Conservation (phyloP, 2,888 invertebrate species). For the Agrochola circellaris region DNA sequence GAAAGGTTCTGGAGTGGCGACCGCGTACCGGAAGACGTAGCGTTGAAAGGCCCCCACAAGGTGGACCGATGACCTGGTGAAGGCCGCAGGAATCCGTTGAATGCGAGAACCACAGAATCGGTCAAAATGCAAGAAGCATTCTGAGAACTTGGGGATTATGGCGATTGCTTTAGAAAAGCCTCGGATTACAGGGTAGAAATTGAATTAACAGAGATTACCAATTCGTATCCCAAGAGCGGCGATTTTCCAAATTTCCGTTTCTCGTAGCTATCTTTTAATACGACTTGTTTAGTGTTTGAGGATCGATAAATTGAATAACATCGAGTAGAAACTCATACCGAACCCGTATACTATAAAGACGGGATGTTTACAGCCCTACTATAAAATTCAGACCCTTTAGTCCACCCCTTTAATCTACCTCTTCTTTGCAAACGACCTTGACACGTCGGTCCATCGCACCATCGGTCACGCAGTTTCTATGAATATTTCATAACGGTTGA, state of each 20-base stretch:
- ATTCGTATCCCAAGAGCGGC: neutral
- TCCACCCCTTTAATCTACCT: conserved; percentile 25
- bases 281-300: neutral
- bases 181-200: too few relatives aligned
- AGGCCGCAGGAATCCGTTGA: too few relatives aligned
- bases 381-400: conserved; percentile 25
- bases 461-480: conserved; percentile 74
- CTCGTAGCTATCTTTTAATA: neutral
- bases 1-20: too few relatives aligned
- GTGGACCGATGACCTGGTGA: too few relatives aligned
- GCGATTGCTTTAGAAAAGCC: neutral
- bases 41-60: too few relatives aligned
- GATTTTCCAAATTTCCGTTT: neutral
- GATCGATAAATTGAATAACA: neutral
- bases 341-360: neutral
- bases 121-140: too few relatives aligned
- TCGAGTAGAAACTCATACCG: neutral
- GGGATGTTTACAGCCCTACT: neutral
- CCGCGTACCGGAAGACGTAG: too few relatives aligned
- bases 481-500: conserved; percentile 76
- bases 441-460: conserved; percentile 73
- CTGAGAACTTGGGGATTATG: neutral
- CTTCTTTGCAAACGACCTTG: conserved; percentile 75
- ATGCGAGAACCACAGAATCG: too few relatives aligned
- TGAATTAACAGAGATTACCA: neutral